phyloP scores from a whole-genome alignment of 2,113 vertebrate species.

The Chlorocebus sabaeus region DNA sequence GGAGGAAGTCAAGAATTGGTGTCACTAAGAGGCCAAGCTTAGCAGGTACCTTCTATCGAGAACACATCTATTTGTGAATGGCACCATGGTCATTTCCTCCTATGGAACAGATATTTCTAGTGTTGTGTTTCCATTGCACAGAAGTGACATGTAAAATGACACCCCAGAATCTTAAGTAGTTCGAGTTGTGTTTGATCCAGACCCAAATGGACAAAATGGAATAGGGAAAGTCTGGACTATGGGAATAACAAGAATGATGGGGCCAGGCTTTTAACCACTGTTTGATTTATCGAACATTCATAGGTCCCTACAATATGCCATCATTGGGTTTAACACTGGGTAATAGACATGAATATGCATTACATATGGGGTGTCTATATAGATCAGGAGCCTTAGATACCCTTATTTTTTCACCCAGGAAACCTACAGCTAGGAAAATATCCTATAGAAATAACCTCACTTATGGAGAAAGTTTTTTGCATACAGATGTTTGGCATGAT shows the following conservation, averaged over 20 bases:
- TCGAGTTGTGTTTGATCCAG: background rate
- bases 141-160: background rate
- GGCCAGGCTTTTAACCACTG: background rate
- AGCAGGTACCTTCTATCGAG: background rate
- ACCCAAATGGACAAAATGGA: background rate
- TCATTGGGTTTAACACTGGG: background rate
- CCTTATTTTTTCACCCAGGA: background rate
- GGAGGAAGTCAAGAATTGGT: background rate
- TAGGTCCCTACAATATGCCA: background rate
- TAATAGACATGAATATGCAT: background rate
- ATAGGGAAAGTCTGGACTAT: background rate
- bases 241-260: background rate
- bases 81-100: background rate
- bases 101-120: background rate
- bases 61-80: background rate
- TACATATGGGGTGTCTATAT: background rate
- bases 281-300: background rate
- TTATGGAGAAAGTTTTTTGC: background rate
- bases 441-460: background rate
- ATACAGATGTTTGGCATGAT: background rate
- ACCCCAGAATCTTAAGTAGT: background rate
- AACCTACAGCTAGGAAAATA: background rate
- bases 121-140: background rate
- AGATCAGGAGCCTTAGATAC: background rate
- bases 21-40: background rate